Evolutionary conservation across 2,113 vertebrate species (phyloP), one percentile per base, ranked within the genome.

Genomic region (Xenopus laevis): DNA sequence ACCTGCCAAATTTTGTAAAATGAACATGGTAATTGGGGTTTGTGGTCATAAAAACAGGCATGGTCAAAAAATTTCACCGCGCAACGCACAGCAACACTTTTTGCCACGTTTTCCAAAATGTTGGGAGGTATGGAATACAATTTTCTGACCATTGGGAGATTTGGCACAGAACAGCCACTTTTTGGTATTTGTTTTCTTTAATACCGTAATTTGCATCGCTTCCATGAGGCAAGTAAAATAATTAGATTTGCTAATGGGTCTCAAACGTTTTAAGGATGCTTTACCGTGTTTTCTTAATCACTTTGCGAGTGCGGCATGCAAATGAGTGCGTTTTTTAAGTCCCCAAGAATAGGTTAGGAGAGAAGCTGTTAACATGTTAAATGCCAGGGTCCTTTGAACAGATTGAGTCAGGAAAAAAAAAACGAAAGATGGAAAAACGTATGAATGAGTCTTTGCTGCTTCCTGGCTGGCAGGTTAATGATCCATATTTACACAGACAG

Each of bases 401-500:
- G 44, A 13, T 61, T 52, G 55, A 21, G 46, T 2, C 7, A 45
- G 44, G 33, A 67, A 33, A 64, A 30, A 13, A 50, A 50, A 7
- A 4, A 4, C 3, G 4, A 27, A 20, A 68, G 72, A 61, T 23
- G 7, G 72, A 27, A 11, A 68, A 74, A 13, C 57, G 15, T 74
- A 61, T 74, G 60, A 13, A 62, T 62, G 55, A 52, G 65, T 53
- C 66, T 63, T 69, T 63, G 33, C n/a, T 52, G 45, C 58, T 69
- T 76, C 57, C 65, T 63, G 13, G 30, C 65, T 69, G 73, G 73
- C 66, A 69, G 73, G 73, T 76, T 76, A 76, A 76, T 76, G 47
- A 69, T 63, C 53, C 69, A 76, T 66, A 69, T 69, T 69, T 69
- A 63, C 60, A 69, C 30, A 69, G 73, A 76, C 66, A 69, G 73